Percentiles rank a stretch among this genome's conserved stretches.
These are phyloP conservation scores for Colius striatus DNA, from an alignment of 2,113 vertebrate species.

Conservation along the genomic window DNA sequence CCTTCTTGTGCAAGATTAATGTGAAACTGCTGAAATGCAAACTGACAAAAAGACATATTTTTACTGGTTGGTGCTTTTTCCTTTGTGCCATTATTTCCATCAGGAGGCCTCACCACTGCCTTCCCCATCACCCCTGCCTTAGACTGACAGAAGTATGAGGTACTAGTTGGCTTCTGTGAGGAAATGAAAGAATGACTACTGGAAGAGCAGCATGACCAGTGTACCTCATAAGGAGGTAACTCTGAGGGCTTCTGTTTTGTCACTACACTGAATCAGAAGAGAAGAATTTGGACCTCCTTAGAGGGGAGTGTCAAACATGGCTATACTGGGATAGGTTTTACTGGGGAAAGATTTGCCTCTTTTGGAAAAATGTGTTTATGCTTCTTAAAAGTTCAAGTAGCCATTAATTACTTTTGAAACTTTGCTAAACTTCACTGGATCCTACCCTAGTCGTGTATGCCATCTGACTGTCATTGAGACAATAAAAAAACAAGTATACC, in stretches of 20 bases:
- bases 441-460: not conserved
- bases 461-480: not conserved
- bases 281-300: not conserved
- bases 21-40: conserved; percentile 61
- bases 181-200: conserved; percentile 10
- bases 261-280: not conserved
- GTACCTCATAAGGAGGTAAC: not conserved
- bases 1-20: conserved; percentile 67
- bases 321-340: not conserved
- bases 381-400: not conserved
- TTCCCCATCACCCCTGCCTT: not conserved
- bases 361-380: not conserved
- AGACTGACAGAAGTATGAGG: not conserved
- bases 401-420: not conserved
- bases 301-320: not conserved
- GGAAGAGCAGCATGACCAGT: not conserved
- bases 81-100: not conserved
- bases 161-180: conserved; percentile 18
- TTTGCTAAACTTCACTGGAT: not conserved
- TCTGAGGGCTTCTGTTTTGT: conserved; percentile 29
- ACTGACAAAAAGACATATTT: conserved; percentile 58
- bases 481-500: not conserved
- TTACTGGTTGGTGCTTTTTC: conserved; percentile 53
- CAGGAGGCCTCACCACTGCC: not conserved
- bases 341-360: not conserved